Percentiles rank a stretch among this genome's conserved stretches.
Conservation (phyloP, 1,140 invertebrate species). For the Papilio aristodemus region DNA sequence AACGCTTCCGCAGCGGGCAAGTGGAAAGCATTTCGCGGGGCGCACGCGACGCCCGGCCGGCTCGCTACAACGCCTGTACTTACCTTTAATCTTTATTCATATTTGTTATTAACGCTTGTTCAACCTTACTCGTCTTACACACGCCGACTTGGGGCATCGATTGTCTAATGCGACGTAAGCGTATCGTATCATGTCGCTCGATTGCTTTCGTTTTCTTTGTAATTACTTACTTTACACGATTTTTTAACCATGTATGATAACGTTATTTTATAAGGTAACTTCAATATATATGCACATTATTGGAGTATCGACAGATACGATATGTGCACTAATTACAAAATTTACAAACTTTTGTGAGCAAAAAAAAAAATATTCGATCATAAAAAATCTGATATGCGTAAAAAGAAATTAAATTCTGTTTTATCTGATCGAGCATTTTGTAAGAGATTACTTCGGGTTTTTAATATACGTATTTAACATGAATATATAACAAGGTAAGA, state of each 20-base stretch:
- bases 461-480: conserved; percentile 29
- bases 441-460: conserved; percentile 1
- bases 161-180: conserved; percentile 25
- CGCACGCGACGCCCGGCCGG: conserved; percentile 59
- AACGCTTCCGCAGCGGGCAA: conserved; percentile 47
- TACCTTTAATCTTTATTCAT: conserved; percentile 68
- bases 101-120: conserved; percentile 63
- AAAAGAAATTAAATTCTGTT: neutral
- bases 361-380: no score
- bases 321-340: no score
- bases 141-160: conserved; percentile 10
- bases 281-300: no score
- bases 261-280: neutral
- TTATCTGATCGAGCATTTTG: neutral
- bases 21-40: conserved; percentile 49
- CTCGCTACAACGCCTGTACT: conserved; percentile 47
- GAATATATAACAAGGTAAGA: conserved; percentile 13
- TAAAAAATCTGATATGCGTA: neutral
- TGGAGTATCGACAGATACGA: no score
- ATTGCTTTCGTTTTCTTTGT: conserved; percentile 9
- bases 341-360: no score
- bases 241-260: neutral
- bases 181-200: neutral
- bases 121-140: conserved; percentile 38
- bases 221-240: conserved; percentile 7